Evolutionary conservation across 2,888 invertebrate genomes (phyloP).

Genomic region (Holacanthella duospinosa): DNA sequence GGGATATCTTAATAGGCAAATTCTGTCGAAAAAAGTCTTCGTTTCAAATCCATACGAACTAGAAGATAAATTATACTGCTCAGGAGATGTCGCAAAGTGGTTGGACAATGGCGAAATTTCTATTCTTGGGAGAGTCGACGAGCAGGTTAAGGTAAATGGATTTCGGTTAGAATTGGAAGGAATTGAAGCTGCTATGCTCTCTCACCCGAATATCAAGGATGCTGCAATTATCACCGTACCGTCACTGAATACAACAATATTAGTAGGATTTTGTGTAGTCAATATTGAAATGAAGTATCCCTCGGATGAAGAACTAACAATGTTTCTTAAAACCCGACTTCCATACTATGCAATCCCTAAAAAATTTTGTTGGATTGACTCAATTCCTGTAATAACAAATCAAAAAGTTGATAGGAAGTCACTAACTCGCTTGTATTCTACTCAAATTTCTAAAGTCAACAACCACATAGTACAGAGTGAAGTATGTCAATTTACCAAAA

Average conservation of each 20-base stretch:
- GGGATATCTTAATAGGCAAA: slow-evolving; percentile 54
- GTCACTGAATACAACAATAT: background rate
- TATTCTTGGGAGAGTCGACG: slow-evolving; percentile 50
- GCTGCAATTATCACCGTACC: background rate
- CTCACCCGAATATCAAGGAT: background rate
- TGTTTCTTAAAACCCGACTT: background rate
- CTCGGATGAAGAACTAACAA: background rate
- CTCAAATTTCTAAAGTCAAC: background rate
- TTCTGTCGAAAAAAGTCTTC: slow-evolving; percentile 5
- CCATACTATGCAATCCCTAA: slow-evolving; percentile 1
- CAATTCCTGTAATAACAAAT: background rate
- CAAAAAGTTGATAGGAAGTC: background rate
- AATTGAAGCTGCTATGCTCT: slow-evolving; percentile 55
- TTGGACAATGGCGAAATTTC: slow-evolving; percentile 8
- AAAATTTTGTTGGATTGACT: background rate
- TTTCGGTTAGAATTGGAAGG: slow-evolving; percentile 75
- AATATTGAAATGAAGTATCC: background rate
- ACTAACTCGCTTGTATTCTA: too few relatives aligned
- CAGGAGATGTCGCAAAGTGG: slow-evolving; percentile 14
- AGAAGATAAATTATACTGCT: slow-evolving; percentile 7
- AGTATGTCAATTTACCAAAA: background rate
- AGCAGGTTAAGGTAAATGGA: slow-evolving; percentile 74
- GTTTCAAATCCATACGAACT: slow-evolving; percentile 5
- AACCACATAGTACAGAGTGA: background rate
- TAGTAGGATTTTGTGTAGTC: background rate